Conservation (phyloP, 2,113 vertebrate species). For the Hypanus sabinus region DNA sequence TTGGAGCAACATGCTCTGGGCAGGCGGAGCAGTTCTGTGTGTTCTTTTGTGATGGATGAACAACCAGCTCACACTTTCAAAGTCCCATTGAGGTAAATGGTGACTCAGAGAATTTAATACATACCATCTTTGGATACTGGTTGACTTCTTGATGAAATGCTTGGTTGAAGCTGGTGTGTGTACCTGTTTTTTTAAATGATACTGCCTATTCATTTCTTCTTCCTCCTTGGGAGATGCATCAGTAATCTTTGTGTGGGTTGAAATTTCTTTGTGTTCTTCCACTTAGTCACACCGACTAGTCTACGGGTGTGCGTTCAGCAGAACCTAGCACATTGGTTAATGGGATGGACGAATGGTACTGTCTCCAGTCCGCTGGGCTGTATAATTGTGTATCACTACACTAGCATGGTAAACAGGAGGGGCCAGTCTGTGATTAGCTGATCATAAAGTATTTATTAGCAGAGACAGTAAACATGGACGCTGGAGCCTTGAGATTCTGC, state of each 20-base stretch:
- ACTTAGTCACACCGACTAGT: not conserved
- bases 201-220: not conserved
- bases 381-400: not conserved
- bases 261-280: not conserved
- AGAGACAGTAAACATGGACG: not conserved
- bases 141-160: not conserved
- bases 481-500: not conserved
- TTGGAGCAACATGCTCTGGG: not conserved
- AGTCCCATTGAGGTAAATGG: not conserved
- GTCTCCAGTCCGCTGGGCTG: not conserved
- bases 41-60: not conserved
- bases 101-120: not conserved
- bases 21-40: not conserved
- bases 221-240: not conserved
- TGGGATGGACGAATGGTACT: not conserved
- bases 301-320: not conserved
- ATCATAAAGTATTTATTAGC: not conserved
- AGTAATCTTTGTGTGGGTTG: not conserved
- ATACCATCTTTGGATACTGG: not conserved
- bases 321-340: not conserved
- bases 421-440: not conserved
- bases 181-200: not conserved
- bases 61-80: not conserved
- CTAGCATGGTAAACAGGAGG: conserved; percentile 23
- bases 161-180: not conserved